Percentiles rank a stretch among this genome's conserved stretches.
Evolutionary conservation across 2,113 vertebrate genomes (phyloP).

Genomic region (pig (Sus scrofa)): T2T-Sscrofa CM000824.6:203726501-203727000

Average conservation of each 20-base stretch:
- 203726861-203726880: not conserved
- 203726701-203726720: not conserved
- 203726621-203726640: not conserved
- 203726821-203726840: not conserved
- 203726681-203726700: not conserved
- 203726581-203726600: fast-evolving
- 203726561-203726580: not conserved
- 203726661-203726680: not conserved
- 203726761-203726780: not conserved
- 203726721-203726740: too few species aligned
- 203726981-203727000: not conserved
- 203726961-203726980: not conserved
- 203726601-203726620: not conserved
- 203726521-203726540: not conserved
- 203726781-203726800: not conserved
- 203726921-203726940: not conserved
- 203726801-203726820: fast-evolving
- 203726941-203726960: not conserved
- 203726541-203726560: not conserved
- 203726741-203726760: not conserved
- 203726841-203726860: not conserved
- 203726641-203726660: not conserved
- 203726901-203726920: not conserved
- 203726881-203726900: not conserved
- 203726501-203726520: not conserved